phyloP scores from a whole-genome alignment of 2,888 invertebrate species.

The Xestia sexstrigata region DNA sequence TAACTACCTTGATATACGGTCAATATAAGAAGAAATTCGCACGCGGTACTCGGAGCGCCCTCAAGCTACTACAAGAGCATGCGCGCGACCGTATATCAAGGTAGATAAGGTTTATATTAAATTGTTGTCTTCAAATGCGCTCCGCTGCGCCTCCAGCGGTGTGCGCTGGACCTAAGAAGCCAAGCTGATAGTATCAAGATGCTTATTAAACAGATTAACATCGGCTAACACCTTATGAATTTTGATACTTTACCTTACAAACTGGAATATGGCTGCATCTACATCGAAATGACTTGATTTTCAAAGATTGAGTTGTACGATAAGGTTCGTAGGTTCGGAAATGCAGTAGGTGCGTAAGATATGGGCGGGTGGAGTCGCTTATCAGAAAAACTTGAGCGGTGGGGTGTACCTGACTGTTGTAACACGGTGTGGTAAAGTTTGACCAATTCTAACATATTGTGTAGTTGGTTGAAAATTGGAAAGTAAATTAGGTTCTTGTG shows the following conservation, averaged over 20 bases:
- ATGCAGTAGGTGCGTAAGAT: conserved; percentile 39
- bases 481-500: not conserved
- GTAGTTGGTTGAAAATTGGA: not conserved
- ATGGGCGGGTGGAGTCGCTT: conserved; percentile 31
- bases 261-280: conserved; percentile 58
- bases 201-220: conserved; percentile 54
- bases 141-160: no score
- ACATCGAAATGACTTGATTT: conserved; percentile 65
- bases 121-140: no score
- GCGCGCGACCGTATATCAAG: no score
- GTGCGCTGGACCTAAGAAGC: no score
- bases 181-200: conserved; percentile 50
- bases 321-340: conserved; percentile 42
- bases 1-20: no score
- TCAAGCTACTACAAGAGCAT: no score
- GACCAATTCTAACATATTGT: conserved; percentile 7
- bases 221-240: conserved; percentile 60
- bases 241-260: conserved; percentile 60
- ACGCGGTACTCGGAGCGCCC: no score
- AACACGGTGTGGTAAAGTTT: conserved; percentile 11
- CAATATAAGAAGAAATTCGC: no score
- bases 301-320: conserved; percentile 57
- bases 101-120: no score
- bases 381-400: conserved; percentile 25
- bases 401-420: conserved; percentile 8